A percentile compares a stretch with the other conserved stretches of the same genome.
These are phyloP conservation scores for Lucilia sericata DNA, from an alignment of 1,140 invertebrate species.

Conservation along the genomic window DNA sequence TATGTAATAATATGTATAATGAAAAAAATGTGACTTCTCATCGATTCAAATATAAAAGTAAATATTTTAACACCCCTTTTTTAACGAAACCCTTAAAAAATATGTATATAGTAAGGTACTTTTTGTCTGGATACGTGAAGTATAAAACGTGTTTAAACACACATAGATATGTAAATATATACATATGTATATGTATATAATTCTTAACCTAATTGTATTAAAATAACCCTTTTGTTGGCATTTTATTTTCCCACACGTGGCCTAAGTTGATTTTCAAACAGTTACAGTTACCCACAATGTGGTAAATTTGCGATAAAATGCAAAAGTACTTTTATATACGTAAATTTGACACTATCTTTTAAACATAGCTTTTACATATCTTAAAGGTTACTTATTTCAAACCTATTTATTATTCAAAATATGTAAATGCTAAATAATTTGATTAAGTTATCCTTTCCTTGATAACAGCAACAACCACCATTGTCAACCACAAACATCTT, in stretches of 20 bases:
- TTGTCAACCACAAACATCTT: background rate
- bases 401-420: background rate
- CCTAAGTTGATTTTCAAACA: background rate
- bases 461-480: background rate
- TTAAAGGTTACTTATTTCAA: background rate
- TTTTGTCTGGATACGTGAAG: too few species aligned
- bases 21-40: too few species aligned
- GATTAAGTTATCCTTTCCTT: conserved; percentile 5
- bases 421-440: conserved; percentile 6
- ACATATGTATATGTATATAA: background rate
- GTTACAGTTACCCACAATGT: background rate
- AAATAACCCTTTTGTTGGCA: background rate
- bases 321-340: background rate
- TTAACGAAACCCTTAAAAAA: too few species aligned
- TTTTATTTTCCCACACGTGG: background rate
- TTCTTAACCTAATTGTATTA: background rate
- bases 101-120: too few species aligned
- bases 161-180: too few species aligned
- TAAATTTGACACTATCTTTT: background rate
- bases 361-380: background rate
- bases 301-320: background rate
- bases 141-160: too few species aligned
- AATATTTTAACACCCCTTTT: too few species aligned
- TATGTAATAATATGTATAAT: too few species aligned
- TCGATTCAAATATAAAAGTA: too few species aligned